Conservation (phyloP, 64 coral and sea anemone genomes). For the Montipora foliosa region DNA sequence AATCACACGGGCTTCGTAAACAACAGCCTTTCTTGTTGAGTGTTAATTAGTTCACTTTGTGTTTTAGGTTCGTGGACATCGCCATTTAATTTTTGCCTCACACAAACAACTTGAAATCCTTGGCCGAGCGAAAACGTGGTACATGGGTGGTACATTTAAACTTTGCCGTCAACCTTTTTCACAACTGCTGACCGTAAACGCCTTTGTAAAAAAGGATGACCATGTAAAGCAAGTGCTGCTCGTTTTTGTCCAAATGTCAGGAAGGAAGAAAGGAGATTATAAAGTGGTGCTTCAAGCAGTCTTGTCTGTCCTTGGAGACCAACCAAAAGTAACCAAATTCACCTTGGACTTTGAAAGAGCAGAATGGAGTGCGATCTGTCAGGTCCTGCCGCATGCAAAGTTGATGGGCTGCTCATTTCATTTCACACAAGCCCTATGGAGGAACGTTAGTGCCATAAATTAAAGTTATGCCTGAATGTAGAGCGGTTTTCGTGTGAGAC, state of each 20-base stretch:
- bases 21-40: not conserved
- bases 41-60: not conserved
- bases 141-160: constrained; percentile 63
- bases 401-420: constrained; percentile 33
- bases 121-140: constrained; percentile 29
- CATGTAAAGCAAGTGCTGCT: constrained; percentile 39
- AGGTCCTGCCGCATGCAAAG: constrained; percentile 16
- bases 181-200: constrained; percentile 37
- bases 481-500: not conserved
- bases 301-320: not conserved
- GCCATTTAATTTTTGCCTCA: constrained; percentile 53
- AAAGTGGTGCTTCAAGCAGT: constrained; percentile 28
- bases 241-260: constrained; percentile 49
- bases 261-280: constrained; percentile 48
- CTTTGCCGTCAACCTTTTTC: constrained; percentile 42
- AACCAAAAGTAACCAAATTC: not conserved
- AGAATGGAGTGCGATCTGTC: not conserved
- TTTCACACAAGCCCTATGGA: constrained; percentile 52
- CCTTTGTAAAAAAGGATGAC: constrained; percentile 37
- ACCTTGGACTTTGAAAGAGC: constrained; percentile 31
- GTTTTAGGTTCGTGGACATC: constrained; percentile 24
- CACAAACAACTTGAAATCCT: constrained; percentile 37
- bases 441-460: constrained; percentile 10
- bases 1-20: not conserved
- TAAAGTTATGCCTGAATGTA: not conserved